Percentiles rank a stretch among this genome's conserved stretches.
Conservation (phyloP, 2,797 vertebrate species). For the Pseudomugil gertrudae region DNA sequence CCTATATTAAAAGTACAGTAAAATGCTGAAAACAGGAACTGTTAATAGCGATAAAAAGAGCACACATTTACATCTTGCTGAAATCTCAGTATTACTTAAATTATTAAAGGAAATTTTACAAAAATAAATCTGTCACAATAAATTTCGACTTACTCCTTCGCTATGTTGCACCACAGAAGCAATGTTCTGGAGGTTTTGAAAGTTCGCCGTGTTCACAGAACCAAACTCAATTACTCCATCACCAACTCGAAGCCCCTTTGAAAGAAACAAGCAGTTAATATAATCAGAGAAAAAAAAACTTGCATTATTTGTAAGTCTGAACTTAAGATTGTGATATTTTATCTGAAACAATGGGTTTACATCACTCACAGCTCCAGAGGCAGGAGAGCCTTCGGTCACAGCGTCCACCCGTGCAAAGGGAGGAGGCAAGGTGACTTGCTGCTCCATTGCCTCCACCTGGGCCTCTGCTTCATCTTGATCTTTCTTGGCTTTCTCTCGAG, state of each 20-base stretch:
- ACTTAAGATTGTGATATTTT: neutral
- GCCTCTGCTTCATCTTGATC: conserved; percentile 83
- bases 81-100: neutral
- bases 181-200: conserved; percentile 92
- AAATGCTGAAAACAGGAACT: neutral
- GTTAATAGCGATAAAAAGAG: too few relatives aligned
- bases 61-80: neutral
- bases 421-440: conserved; percentile 54
- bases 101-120: neutral
- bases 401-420: conserved; percentile 90
- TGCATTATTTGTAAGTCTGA: neutral
- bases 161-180: conserved; percentile 93
- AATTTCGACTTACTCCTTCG: conserved; percentile 87
- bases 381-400: conserved; percentile 89
- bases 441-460: conserved; percentile 75
- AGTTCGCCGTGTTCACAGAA: conserved; percentile 90
- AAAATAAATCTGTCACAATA: neutral
- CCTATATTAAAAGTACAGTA: neutral
- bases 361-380: conserved; percentile 86
- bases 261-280: conserved; percentile 29
- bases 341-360: neutral
- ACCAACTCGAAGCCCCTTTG: conserved; percentile 89
- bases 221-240: conserved; percentile 94
- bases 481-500: conserved; percentile 88
- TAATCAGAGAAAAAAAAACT: neutral